Evolutionary conservation across 1,140 invertebrate genomes (phyloP), one percentile per base, ranked within the genome.

Genomic region (Zelostemma sp.): DNA sequence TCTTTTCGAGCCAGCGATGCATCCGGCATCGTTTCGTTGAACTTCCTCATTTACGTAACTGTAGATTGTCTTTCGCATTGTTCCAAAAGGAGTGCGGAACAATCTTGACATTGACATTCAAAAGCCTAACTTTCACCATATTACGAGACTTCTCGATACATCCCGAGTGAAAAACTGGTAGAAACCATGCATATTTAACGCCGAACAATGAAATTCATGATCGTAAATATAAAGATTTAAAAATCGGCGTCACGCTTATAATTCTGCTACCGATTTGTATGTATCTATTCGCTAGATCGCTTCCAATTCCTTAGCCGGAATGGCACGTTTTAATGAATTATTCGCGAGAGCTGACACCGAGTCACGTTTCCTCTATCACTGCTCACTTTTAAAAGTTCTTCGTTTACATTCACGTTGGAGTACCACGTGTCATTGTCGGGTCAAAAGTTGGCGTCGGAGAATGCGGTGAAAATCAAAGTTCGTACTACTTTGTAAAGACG

Each of bases 1-100:
- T 64, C 59, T 55, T 61, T 53, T 33, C 51, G 49, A 61, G 64
- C 53, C 38, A 60, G 18, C 31, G 31, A 46, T 18, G 25, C 18
- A 25, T 47, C 28, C n/a, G 16, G 45, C 41, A 43, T 25, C 51
- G 31, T 55, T 25, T 48, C 48, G 15, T 43, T 12, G n/a, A 12
- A 19, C 25, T 33, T 8, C 18, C 19, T 45, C 19, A 45, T 55
- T 38, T 19, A 25, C 43, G 12, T 25, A 19, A 33, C n/a, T 8
- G 12, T 17, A 6, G 12, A n/a, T 5, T 1, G 46, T 12, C 11
- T 5, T 18, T 14, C 14, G 18, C 9, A 45, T 28, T 28, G 8
- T 28, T n/a, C n/a, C n/a, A n/a, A n/a, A n/a, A n/a, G n/a, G n/a
- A n/a, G 8, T 28, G 18, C 9, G 25, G 8, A 28, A 28, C 8